A percentile compares a stretch with the other conserved stretches of the same genome.
phyloP scores from a whole-genome alignment of 2,113 vertebrate genomes.

The Alethe diademata region DNA sequence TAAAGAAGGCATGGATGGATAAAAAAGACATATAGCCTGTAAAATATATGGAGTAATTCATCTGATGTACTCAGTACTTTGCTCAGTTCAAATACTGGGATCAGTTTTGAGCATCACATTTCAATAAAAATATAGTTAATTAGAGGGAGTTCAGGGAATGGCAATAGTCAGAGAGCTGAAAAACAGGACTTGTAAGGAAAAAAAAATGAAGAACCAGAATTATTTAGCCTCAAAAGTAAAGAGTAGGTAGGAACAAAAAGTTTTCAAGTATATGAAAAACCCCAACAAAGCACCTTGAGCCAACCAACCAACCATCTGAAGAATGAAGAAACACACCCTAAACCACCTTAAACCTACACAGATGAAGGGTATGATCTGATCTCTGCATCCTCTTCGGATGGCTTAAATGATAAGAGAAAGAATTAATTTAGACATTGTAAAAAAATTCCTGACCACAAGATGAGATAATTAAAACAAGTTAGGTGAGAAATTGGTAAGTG shows the following conservation, averaged over 20 bases:
- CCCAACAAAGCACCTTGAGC: neutral
- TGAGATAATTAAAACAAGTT: neutral
- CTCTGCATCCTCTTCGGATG: neutral
- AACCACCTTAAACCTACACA: neutral
- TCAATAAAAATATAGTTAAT: neutral
- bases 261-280: neutral
- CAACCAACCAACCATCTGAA: neutral
- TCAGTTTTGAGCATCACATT: neutral
- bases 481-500: neutral
- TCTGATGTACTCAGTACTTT: neutral
- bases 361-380: neutral
- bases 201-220: neutral
- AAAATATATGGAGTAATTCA: neutral
- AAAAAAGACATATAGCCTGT: neutral
- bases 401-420: neutral
- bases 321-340: neutral
- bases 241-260: neutral
- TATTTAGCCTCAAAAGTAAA: neutral
- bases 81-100: neutral
- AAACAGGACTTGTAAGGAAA: neutral
- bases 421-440: neutral
- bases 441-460: neutral
- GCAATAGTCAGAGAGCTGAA: neutral
- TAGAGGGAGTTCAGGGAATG: neutral
- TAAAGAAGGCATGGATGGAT: neutral